phyloP scores from a whole-genome alignment of 2,797 vertebrate species.

The Sylvia borin region DNA sequence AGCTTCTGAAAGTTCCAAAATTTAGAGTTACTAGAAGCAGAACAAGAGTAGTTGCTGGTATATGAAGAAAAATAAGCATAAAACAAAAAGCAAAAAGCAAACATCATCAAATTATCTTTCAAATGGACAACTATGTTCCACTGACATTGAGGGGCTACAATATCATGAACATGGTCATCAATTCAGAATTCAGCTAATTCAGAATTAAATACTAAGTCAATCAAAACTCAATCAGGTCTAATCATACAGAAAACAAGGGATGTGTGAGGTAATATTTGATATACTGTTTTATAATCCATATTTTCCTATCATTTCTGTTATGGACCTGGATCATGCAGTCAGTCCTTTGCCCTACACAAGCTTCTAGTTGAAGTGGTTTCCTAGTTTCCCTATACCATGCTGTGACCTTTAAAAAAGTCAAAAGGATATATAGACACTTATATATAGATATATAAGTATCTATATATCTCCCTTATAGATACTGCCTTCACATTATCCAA shows the following conservation, averaged over 20 bases:
- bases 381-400: not conserved
- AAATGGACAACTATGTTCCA: not conserved
- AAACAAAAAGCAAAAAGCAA: not conserved
- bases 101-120: not conserved
- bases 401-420: not conserved
- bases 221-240: not conserved
- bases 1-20: not conserved
- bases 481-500: not conserved
- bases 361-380: not conserved
- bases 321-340: not conserved
- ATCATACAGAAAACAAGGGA: not conserved
- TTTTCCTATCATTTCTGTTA: not conserved
- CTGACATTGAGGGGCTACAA: not conserved
- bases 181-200: not conserved
- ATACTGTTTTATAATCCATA: not conserved
- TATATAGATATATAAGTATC: too few species aligned
- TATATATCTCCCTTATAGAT: not conserved
- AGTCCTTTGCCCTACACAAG: not conserved
- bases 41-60: not conserved
- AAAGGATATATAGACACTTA: too few species aligned
- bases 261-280: not conserved
- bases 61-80: not conserved
- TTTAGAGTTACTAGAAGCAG: not conserved
- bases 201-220: not conserved
- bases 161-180: not conserved